phyloP scores from a whole-genome alignment of 2,797 vertebrate species.

The Eurystomus glaucurus region DNA sequence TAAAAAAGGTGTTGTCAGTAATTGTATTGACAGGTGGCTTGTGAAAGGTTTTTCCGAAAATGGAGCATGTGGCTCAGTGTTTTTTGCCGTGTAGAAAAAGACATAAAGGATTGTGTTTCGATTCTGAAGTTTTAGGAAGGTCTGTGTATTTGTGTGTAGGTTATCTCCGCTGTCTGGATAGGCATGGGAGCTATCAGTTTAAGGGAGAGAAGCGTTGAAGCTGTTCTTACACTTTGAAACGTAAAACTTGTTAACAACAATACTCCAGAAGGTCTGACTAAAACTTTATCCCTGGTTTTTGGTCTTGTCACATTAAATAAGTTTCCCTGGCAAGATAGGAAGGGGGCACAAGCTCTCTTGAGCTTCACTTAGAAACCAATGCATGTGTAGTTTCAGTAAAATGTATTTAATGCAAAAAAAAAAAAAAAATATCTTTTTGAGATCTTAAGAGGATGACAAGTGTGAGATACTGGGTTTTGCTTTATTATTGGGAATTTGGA shows the following conservation, averaged over 20 bases:
- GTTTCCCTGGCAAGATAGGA: neutral
- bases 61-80: fast-evolving
- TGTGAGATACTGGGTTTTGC: neutral
- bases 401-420: neutral
- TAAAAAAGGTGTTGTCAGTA: neutral
- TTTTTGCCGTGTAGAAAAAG: neutral
- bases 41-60: neutral
- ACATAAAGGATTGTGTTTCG: neutral
- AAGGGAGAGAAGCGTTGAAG: neutral
- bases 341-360: neutral
- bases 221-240: neutral
- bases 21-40: neutral
- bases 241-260: neutral
- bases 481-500: neutral
- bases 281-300: neutral
- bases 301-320: neutral
- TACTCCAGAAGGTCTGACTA: neutral
- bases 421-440: neutral
- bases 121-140: neutral
- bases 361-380: neutral
- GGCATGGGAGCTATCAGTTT: neutral
- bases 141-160: fast-evolving
- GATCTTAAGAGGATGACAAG: neutral
- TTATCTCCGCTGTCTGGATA: neutral
- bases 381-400: neutral